Evolutionary conservation across 2,797 vertebrate genomes (phyloP).

Genomic region (Chiloscyllium punctatum): DNA sequence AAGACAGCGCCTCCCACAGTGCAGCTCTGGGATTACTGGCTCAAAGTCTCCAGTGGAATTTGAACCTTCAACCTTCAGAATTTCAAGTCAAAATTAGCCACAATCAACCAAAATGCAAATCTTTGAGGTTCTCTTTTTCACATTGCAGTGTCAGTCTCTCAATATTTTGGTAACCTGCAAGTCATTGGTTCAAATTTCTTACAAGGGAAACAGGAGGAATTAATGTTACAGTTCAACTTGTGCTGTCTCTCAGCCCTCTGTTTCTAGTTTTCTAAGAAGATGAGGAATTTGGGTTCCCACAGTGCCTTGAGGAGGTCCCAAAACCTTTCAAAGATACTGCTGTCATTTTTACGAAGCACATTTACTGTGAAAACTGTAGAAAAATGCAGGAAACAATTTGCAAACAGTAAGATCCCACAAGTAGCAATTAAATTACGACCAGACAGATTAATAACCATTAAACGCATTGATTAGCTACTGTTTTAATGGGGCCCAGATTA

Average conservation of each 20-base stretch:
- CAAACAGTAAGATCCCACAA: not conserved
- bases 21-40: not conserved
- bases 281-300: not conserved
- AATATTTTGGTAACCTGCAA: not conserved
- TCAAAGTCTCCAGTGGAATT: not conserved
- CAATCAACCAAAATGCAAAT: not conserved
- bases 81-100: not conserved
- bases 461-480: no score
- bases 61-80: not conserved
- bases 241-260: not conserved
- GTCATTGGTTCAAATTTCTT: not conserved
- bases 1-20: not conserved
- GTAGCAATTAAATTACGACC: not conserved
- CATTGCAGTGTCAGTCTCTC: not conserved
- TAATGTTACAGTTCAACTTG: not conserved
- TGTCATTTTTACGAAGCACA: not conserved
- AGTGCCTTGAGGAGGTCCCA: not conserved
- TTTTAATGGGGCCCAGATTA: not conserved
- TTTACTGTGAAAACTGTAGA: not conserved
- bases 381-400: not conserved
- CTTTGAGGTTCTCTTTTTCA: not conserved
- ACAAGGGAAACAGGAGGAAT: not conserved
- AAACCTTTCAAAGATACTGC: not conserved
- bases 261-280: not conserved
- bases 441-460: not conserved